These are phyloP conservation scores for Dicerorhinus sumatrensis DNA, from an alignment of 2,113 vertebrate genomes.

Conservation along the genomic window DNA sequence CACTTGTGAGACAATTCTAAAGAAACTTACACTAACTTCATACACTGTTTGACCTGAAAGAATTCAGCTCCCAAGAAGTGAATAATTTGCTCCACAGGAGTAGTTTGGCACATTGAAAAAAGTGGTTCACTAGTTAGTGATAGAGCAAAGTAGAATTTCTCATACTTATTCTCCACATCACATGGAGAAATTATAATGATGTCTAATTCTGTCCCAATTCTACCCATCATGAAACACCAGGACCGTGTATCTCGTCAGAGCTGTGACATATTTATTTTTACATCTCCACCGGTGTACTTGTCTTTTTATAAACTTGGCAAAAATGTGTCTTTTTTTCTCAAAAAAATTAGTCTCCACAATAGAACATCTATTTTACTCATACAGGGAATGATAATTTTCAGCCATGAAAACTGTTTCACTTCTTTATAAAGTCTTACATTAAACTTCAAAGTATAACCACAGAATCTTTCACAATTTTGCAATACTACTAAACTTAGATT, in stretches of 20 bases:
- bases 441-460: conserved; percentile 65
- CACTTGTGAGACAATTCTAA: background rate
- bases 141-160: background rate
- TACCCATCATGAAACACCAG: background rate
- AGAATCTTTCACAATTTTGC: conserved; percentile 53
- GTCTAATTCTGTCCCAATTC: background rate
- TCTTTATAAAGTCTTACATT: conserved; percentile 53
- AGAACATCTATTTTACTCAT: conserved; percentile 18
- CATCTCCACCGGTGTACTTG: background rate
- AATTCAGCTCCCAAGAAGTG: background rate
- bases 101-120: background rate
- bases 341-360: background rate
- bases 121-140: background rate
- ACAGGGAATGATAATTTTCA: background rate
- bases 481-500: conserved; percentile 49
- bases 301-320: conserved; percentile 9
- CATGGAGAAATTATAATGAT: background rate
- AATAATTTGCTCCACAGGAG: background rate
- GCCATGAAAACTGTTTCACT: conserved; percentile 27
- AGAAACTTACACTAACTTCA: background rate
- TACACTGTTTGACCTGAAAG: background rate
- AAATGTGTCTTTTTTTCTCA: background rate
- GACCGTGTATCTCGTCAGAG: background rate
- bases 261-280: conserved; percentile 23
- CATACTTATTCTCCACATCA: background rate